Percentiles rank a stretch among this genome's conserved stretches.
Conservation (phyloP, 1,140 invertebrate species). For the Drosophila pectinifera region DNA sequence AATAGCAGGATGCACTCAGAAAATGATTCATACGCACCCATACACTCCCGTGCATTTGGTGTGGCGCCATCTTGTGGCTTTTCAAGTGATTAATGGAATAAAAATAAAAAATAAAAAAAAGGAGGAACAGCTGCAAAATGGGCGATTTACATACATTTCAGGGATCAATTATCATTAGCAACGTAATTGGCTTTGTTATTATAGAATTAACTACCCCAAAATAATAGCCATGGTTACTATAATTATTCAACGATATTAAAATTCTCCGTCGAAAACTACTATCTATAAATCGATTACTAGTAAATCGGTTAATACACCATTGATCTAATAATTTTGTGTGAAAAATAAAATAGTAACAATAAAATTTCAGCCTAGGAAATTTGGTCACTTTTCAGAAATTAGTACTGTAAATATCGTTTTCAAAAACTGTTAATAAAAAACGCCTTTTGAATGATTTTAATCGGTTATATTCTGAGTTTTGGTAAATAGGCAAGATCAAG, state of each 20-base stretch:
- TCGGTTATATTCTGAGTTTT: too few relatives aligned
- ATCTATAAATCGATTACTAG: too few relatives aligned
- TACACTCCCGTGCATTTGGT: slow-evolving; percentile 7
- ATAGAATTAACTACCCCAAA: neutral
- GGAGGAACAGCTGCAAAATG: slow-evolving; percentile 14
- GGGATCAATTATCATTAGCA: neutral
- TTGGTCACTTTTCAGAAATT: too few relatives aligned
- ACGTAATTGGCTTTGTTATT: neutral
- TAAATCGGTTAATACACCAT: neutral
- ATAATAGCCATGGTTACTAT: neutral
- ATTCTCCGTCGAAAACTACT: neutral
- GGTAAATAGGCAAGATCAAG: too few relatives aligned
- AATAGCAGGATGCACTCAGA: slow-evolving; percentile 23
- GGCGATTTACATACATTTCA: slow-evolving; percentile 11
- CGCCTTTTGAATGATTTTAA: too few relatives aligned
- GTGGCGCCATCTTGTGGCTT: slow-evolving; percentile 69
- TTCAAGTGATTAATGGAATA: slow-evolving; percentile 55
- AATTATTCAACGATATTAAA: neutral
- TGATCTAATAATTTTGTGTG: too few relatives aligned
- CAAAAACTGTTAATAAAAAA: too few relatives aligned
- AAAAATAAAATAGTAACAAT: too few relatives aligned
- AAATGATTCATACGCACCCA: slow-evolving; percentile 13
- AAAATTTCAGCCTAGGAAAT: too few relatives aligned
- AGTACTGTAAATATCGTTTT: too few relatives aligned
- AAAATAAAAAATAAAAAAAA: neutral